Evolutionary conservation across 2,797 vertebrate genomes (phyloP).

Genomic region (Toxotes lorentzi): DNA sequence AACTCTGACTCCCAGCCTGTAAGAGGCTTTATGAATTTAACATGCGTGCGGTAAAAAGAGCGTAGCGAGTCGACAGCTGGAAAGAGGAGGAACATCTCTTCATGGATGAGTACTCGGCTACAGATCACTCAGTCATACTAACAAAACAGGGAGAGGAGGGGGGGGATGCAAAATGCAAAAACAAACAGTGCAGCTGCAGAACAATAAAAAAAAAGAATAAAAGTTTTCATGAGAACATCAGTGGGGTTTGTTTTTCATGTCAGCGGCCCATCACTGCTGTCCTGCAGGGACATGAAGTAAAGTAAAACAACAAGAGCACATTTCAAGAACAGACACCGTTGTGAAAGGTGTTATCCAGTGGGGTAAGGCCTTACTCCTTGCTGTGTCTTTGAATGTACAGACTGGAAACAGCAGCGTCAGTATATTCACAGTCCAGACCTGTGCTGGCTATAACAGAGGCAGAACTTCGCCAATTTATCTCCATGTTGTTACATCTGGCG

Average conservation of each 20-base stretch:
- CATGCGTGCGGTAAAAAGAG: constrained; percentile 67
- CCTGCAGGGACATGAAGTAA: constrained; percentile 36
- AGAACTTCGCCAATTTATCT: constrained; percentile 72
- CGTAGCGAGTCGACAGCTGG: constrained; percentile 69
- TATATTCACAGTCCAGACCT: constrained; percentile 29
- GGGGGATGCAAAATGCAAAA: constrained; percentile 6
- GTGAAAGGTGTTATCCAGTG: constrained; percentile 24
- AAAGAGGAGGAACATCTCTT: constrained; percentile 75
- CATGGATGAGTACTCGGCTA: constrained; percentile 72
- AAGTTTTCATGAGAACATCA: constrained; percentile 45
- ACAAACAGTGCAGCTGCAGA: constrained; percentile 60
- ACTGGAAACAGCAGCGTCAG: neutral
- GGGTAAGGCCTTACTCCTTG: neutral
- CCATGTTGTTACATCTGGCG: constrained; percentile 68
- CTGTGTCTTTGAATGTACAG: constrained; percentile 20
- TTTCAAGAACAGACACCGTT: constrained; percentile 15
- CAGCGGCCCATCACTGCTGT: constrained; percentile 16
- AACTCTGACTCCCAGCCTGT: constrained; percentile 51
- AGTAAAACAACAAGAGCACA: constrained; percentile 36
- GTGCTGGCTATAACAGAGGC: constrained; percentile 33
- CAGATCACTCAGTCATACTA: constrained; percentile 74
- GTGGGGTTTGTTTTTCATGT: constrained; percentile 42
- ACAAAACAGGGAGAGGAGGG: constrained; percentile 45
- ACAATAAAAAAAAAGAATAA: constrained; percentile 9
- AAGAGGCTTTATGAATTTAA: constrained; percentile 72